phyloP scores from a whole-genome alignment of 2,797 vertebrate species.

The Steatocranus sp. region DNA sequence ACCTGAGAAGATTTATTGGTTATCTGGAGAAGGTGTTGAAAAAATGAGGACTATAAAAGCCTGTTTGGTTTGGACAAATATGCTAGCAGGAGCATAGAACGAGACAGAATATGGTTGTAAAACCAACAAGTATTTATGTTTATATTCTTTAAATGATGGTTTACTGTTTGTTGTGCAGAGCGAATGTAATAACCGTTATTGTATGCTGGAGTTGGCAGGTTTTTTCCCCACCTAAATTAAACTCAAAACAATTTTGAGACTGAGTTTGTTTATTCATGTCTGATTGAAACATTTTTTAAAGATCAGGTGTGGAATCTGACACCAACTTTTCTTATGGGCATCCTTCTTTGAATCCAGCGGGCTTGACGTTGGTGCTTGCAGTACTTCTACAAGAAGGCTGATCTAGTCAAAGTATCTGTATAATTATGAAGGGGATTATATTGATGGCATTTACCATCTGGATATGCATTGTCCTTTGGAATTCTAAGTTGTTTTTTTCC shows the following conservation, averaged over 20 bases:
- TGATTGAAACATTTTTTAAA: background rate
- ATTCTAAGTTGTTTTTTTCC: background rate
- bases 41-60: conserved; percentile 47
- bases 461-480: background rate
- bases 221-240: background rate
- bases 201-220: background rate
- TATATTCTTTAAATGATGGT: conserved; percentile 26
- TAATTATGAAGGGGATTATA: background rate
- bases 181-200: background rate
- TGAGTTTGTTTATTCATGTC: background rate
- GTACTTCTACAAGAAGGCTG: background rate
- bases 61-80: conserved; percentile 1
- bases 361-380: background rate
- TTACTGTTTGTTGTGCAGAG: conserved; percentile 13
- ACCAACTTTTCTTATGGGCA: background rate
- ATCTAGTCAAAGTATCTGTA: background rate
- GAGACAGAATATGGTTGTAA: conserved; percentile 1
- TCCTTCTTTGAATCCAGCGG: background rate
- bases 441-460: background rate
- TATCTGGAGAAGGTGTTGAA: conserved; percentile 87
- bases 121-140: conserved; percentile 57
- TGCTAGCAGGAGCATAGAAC: background rate
- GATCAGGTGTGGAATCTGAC: background rate
- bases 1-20: conserved; percentile 91
- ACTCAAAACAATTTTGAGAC: background rate